These are phyloP conservation scores for Marmota flaviventris DNA, from an alignment of 2,113 vertebrate genomes.

Conservation along the genomic window DNA sequence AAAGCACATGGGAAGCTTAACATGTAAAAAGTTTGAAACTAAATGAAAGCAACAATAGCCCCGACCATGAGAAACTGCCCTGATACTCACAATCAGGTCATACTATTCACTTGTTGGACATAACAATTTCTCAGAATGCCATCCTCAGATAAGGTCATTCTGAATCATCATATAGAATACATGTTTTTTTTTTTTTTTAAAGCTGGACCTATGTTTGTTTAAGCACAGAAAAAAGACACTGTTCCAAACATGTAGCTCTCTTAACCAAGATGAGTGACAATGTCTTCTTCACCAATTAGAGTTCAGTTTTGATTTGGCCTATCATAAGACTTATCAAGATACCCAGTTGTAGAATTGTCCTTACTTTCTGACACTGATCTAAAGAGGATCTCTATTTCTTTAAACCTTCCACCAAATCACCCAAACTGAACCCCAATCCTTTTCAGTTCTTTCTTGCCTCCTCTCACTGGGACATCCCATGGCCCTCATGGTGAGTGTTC, in stretches of 20 bases:
- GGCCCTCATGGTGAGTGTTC: rapidly evolving
- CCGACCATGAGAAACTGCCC: neutral
- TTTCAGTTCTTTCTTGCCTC: neutral
- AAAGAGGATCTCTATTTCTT: neutral
- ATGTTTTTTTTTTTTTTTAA: no score
- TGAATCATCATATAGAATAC: neutral
- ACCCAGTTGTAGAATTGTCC: neutral
- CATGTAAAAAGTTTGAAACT: neutral
- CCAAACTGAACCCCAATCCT: no score
- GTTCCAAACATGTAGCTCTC: neutral
- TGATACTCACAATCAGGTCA: neutral
- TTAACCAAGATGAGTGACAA: neutral
- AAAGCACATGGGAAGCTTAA: neutral
- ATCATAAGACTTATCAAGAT: neutral
- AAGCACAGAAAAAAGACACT: neutral
- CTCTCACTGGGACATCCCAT: neutral
- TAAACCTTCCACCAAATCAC: neutral
- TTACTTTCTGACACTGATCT: neutral
- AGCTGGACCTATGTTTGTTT: neutral
- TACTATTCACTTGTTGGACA: neutral
- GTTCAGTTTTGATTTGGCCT: neutral
- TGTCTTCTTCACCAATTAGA: neutral
- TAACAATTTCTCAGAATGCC: neutral
- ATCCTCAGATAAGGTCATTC: neutral
- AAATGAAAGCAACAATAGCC: neutral